Conservation (phyloP, 2,113 vertebrate species). For the Sylvietta virens region DNA sequence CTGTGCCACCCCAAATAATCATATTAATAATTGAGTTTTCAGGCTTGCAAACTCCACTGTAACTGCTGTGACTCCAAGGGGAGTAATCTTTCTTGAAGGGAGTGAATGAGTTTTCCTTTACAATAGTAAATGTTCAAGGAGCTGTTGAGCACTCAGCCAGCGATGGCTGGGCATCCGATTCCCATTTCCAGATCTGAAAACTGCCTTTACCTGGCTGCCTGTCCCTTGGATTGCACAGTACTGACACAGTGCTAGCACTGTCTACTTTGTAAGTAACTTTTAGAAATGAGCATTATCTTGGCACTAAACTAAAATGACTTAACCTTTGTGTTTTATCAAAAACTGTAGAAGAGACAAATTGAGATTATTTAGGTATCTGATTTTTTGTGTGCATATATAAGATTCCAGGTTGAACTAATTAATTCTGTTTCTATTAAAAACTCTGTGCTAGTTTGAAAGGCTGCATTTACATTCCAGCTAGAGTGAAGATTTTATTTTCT, state of each 20-base stretch:
- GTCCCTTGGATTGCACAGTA: background rate
- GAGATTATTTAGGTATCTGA: background rate
- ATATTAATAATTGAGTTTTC: background rate
- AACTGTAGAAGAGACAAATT: background rate
- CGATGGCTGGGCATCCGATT: background rate
- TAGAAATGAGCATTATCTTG: background rate
- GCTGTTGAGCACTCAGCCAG: background rate
- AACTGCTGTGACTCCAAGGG: background rate
- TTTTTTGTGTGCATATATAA: background rate
- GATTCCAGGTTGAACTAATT: background rate
- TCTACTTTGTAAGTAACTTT: background rate
- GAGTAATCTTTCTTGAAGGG: background rate
- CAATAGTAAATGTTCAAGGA: background rate
- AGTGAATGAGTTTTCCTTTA: background rate
- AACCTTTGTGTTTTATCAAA: background rate
- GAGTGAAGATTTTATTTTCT: slow-evolving; percentile 26
- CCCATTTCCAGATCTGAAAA: background rate
- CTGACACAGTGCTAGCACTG: background rate
- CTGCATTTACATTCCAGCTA: background rate
- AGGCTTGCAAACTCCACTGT: background rate
- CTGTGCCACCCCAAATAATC: background rate
- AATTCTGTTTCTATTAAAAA: background rate
- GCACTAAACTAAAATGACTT: background rate
- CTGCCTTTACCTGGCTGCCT: background rate
- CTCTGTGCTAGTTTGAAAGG: background rate